Evolutionary conservation across 2,888 invertebrate species (phyloP).

Genomic region (Caenorhabditis wallacei): DNA sequence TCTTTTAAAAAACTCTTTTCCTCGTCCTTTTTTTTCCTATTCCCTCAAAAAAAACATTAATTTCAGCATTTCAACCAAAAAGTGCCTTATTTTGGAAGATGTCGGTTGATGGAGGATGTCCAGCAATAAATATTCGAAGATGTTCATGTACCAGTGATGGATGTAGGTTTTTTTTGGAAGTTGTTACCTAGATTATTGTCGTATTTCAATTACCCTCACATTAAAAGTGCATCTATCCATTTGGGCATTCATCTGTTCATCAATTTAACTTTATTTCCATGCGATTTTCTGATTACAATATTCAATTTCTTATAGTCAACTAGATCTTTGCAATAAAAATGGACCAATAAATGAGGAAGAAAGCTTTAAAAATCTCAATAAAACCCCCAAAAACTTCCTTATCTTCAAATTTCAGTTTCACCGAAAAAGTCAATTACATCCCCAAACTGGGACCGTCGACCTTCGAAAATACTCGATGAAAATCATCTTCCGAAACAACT

Average conservation of each 20-base stretch:
- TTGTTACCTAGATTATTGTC: no score
- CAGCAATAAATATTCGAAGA: slow-evolving; percentile 39
- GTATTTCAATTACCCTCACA: no score
- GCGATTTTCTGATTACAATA: no score
- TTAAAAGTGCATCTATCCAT: no score
- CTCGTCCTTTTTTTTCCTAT: neutral
- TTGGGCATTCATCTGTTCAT: no score
- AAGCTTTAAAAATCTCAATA: neutral
- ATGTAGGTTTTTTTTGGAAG: slow-evolving; percentile 27
- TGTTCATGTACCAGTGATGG: slow-evolving; percentile 60
- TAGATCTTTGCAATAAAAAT: no score
- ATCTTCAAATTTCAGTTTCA: slow-evolving; percentile 39
- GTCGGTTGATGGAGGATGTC: slow-evolving; percentile 30
- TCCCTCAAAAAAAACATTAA: neutral
- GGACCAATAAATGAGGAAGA: no score
- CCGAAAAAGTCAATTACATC: slow-evolving; percentile 48
- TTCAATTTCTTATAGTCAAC: no score
- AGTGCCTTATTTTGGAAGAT: slow-evolving; percentile 49
- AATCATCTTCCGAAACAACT: slow-evolving; percentile 75
- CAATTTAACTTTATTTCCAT: no score
- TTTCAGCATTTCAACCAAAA: slow-evolving; percentile 48
- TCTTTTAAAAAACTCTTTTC: slow-evolving; percentile 2
- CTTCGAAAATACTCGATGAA: slow-evolving; percentile 67
- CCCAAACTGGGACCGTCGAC: slow-evolving; percentile 1
- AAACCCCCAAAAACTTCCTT: neutral